phyloP scores from a whole-genome alignment of 1,140 invertebrate genomes.

The Sycophila sp. region DNA sequence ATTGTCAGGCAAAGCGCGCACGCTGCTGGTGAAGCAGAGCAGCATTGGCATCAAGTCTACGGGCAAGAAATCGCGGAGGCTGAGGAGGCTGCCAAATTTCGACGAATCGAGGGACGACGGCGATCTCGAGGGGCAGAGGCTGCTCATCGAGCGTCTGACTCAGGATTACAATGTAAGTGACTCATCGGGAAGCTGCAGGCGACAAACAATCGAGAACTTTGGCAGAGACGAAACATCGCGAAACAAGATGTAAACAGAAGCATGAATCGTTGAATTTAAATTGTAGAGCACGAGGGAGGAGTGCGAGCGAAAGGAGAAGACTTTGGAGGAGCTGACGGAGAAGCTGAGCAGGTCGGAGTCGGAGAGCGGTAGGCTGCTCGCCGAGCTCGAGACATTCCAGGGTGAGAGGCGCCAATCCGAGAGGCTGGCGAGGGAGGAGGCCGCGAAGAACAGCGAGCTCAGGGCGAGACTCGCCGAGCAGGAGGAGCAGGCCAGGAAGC shows the following conservation, averaged over 20 bases:
- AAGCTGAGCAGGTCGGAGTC: slow-evolving; percentile 48
- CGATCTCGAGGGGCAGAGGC: slow-evolving; percentile 50
- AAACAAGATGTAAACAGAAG: neutral
- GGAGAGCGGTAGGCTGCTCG: slow-evolving; percentile 50
- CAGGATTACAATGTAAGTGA: slow-evolving; percentile 54
- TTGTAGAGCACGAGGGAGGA: too few relatives aligned
- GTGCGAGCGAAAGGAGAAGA: slow-evolving; percentile 10
- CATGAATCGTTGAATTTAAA: neutral
- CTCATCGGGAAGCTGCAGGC: neutral
- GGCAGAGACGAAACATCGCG: neutral
- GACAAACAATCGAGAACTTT: too few relatives aligned
- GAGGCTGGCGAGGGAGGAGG: slow-evolving; percentile 41
- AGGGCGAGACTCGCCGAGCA: slow-evolving; percentile 49
- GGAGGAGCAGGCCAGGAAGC: slow-evolving; percentile 49
- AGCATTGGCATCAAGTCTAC: neutral
- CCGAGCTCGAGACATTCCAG: slow-evolving; percentile 52
- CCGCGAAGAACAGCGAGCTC: slow-evolving; percentile 43
- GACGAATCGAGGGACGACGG: slow-evolving; percentile 26
- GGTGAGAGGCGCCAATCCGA: slow-evolving; percentile 51
- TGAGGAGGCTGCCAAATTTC: neutral
- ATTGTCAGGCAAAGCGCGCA: neutral
- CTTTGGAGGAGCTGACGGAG: slow-evolving; percentile 40
- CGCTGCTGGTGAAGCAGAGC: neutral
- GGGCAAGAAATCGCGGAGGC: neutral
- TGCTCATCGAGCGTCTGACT: slow-evolving; percentile 45